Evolutionary conservation across 2,888 invertebrate genomes (phyloP).

Genomic region (Nesidiocoris tenuis): DNA sequence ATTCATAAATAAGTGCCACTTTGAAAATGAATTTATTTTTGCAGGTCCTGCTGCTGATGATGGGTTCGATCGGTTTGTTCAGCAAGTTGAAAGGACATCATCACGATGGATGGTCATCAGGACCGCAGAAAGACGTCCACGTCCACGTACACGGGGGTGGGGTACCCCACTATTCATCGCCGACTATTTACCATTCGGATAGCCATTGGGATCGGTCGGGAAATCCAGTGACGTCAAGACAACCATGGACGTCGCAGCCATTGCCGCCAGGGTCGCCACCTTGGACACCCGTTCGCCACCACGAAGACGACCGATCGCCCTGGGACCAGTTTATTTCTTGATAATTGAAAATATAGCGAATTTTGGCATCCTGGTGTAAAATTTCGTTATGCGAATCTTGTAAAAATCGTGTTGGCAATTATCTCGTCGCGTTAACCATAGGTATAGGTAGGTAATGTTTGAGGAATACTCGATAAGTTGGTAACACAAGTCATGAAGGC

Average conservation of each 20-base stretch:
- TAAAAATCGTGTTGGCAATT: too few species aligned
- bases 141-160: conserved; percentile 48
- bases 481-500: too few species aligned
- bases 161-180: conserved; percentile 3
- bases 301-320: conserved; percentile 6
- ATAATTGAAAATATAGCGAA: not conserved
- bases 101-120: conserved; percentile 25
- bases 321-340: conserved; percentile 40
- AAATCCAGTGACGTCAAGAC: not conserved
- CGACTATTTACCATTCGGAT: conserved; percentile 25
- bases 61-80: conserved; percentile 47
- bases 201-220: conserved; percentile 16
- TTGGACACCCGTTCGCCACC: conserved; percentile 9
- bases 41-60: conserved; percentile 48
- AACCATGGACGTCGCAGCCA: not conserved
- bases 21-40: too few species aligned
- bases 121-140: conserved; percentile 48
- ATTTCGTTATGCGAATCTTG: not conserved
- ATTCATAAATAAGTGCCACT: too few species aligned
- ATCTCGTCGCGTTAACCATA: too few species aligned
- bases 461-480: too few species aligned
- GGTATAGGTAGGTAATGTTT: too few species aligned
- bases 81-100: conserved; percentile 47
- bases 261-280: not conserved
- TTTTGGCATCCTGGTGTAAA: not conserved